A percentile compares a stretch with the other conserved stretches of the same genome.
Evolutionary conservation across 2,888 invertebrate species (phyloP).

Genomic region (Drosophila demipolita): DNA sequence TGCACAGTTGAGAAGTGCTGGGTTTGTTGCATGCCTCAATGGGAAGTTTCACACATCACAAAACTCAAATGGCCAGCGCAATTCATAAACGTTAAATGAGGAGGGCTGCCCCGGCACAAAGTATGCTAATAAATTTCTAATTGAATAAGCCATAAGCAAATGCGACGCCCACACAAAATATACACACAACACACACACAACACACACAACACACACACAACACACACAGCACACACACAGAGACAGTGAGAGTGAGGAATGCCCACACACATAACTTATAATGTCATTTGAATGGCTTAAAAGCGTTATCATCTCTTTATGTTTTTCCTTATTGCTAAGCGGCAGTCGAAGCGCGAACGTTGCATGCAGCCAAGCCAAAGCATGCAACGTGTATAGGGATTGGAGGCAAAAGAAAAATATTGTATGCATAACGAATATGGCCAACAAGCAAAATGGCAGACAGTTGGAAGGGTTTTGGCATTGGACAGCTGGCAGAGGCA

Average conservation of each 20-base stretch:
- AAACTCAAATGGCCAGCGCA: constrained; percentile 37
- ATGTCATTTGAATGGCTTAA: constrained; percentile 67
- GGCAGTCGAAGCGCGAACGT: constrained; percentile 40
- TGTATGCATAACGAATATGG: constrained; percentile 71
- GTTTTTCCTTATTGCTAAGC: constrained; percentile 66
- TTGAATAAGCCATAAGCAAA: constrained; percentile 68
- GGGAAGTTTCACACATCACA: constrained; percentile 44
- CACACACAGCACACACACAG: constrained; percentile 4
- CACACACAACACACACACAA: not conserved
- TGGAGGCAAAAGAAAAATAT: constrained; percentile 47
- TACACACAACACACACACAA: constrained; percentile 8
- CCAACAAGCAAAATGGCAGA: constrained; percentile 57
- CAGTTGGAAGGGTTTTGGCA: constrained; percentile 44
- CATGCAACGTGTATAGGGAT: not conserved
- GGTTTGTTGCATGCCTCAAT: constrained; percentile 42
- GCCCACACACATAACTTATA: constrained; percentile 61
- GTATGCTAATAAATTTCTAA: constrained; percentile 72
- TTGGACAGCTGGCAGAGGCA: constrained; percentile 8
- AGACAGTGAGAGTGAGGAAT: not conserved
- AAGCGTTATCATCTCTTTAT: constrained; percentile 71
- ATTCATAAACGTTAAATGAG: constrained; percentile 42
- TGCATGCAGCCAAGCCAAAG: constrained; percentile 17
- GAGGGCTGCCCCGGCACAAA: constrained; percentile 11
- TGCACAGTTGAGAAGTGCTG: not conserved
- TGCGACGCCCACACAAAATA: constrained; percentile 11